phyloP scores from a whole-genome alignment of 2,888 invertebrate species.

The Isoperla grammatica region DNA sequence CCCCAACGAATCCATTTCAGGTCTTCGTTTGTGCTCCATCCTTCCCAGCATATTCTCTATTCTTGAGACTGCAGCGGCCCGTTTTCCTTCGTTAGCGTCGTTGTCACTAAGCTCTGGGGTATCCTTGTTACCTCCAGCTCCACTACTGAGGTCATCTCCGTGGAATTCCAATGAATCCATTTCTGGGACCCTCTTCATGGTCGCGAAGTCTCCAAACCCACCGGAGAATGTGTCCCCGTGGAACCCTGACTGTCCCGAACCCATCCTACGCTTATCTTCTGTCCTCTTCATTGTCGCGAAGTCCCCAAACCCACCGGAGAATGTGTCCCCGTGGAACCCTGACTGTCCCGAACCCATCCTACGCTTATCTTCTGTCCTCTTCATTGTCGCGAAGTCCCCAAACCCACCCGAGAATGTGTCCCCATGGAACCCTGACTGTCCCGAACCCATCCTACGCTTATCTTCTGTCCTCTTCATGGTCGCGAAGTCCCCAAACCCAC shows the following conservation, averaged over 20 bases:
- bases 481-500: conserved; percentile 33
- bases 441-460: not conserved
- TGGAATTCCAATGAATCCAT: conserved; percentile 27
- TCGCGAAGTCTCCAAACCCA: conserved; percentile 38
- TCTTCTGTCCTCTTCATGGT: conserved; percentile 28
- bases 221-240: conserved; percentile 38
- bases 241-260: conserved; percentile 37
- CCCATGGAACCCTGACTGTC: too few relatives aligned
- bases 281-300: too few relatives aligned
- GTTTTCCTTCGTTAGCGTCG: not conserved
- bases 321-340: too few relatives aligned
- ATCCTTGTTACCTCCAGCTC: conserved; percentile 35
- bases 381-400: conserved; percentile 38
- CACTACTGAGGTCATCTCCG: conserved; percentile 32
- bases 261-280: conserved; percentile 36
- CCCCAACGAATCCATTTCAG: conserved; percentile 24
- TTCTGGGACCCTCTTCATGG: conserved; percentile 31
- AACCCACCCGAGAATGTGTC: conserved; percentile 35
- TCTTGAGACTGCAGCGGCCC: not conserved
- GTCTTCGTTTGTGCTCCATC: conserved; percentile 23
- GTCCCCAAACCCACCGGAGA: too few relatives aligned
- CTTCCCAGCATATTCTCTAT: conserved; percentile 2
- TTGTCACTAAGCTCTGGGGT: not conserved
- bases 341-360: not conserved
- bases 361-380: conserved; percentile 25